These are phyloP conservation scores for Ochropleura leucogaster DNA, from an alignment of 2,888 invertebrate species.

Conservation along the genomic window DNA sequence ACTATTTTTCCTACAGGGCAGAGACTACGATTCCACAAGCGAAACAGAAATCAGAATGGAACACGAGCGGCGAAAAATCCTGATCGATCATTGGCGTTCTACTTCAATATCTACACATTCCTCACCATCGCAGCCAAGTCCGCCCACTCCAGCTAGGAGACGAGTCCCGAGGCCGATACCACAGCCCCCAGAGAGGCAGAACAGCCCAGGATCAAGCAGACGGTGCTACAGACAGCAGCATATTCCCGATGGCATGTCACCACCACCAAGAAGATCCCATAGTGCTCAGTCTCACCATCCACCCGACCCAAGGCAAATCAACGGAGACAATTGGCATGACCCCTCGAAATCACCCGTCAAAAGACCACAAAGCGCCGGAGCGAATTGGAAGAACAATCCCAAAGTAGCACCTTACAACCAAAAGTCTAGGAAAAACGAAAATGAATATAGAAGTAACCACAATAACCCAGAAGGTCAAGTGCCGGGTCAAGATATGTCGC, in stretches of 20 bases:
- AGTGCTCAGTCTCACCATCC: slow-evolving; percentile 83
- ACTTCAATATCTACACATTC: slow-evolving; percentile 91
- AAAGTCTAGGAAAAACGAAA: slow-evolving; percentile 84
- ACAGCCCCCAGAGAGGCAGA: slow-evolving; percentile 82
- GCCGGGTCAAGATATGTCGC: slow-evolving; percentile 82
- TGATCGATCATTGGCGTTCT: slow-evolving; percentile 94
- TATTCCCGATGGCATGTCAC: slow-evolving; percentile 84
- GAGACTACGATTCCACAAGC: slow-evolving; percentile 94
- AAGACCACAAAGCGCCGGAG: slow-evolving; percentile 85
- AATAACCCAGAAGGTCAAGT: slow-evolving; percentile 76
- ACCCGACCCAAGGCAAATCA: slow-evolving; percentile 79
- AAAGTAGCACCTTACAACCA: slow-evolving; percentile 86
- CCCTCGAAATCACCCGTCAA: slow-evolving; percentile 85
- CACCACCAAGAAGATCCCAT: slow-evolving; percentile 82
- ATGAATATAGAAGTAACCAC: slow-evolving; percentile 78
- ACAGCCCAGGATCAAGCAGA: slow-evolving; percentile 80
- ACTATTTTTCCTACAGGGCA: slow-evolving; percentile 90
- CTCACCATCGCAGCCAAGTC: slow-evolving; percentile 80
- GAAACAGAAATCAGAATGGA: slow-evolving; percentile 94
- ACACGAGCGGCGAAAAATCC: slow-evolving; percentile 92
- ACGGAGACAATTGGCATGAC: slow-evolving; percentile 86
- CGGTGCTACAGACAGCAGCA: slow-evolving; percentile 83
- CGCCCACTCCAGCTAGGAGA: slow-evolving; percentile 83
- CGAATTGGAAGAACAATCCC: slow-evolving; percentile 86
- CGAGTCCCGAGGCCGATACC: slow-evolving; percentile 79